phyloP scores from a whole-genome alignment of 1,140 invertebrate species.

The Pogonomyrmex californicus region DNA sequence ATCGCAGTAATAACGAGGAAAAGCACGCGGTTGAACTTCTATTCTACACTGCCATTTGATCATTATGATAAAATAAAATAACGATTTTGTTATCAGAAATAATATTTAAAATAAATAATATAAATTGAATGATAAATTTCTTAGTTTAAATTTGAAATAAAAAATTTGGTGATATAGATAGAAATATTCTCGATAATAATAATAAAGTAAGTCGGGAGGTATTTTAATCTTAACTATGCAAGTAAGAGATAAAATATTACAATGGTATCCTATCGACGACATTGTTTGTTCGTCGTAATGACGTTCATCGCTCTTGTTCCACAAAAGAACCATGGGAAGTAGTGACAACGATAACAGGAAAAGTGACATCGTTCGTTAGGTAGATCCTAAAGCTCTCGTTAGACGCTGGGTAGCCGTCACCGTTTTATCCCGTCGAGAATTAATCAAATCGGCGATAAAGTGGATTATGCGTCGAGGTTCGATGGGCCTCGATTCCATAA shows the following conservation, averaged over 20 bases:
- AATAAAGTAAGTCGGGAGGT: neutral
- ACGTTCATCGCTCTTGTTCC: slow-evolving; percentile 27
- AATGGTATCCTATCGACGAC: slow-evolving; percentile 18
- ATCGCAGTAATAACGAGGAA: slow-evolving; percentile 44
- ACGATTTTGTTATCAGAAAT: neutral
- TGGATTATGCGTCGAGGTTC: slow-evolving; percentile 70
- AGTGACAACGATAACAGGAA: slow-evolving; percentile 61
- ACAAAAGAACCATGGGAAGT: slow-evolving; percentile 39
- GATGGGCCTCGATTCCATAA: slow-evolving; percentile 69
- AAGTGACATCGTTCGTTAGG: slow-evolving; percentile 61
- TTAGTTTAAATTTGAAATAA: neutral
- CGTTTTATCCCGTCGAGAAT: slow-evolving; percentile 68
- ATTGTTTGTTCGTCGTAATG: slow-evolving; percentile 46
- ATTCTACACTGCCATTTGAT: neutral
- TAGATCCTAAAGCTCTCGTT: slow-evolving; percentile 65
- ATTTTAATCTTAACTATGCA: neutral
- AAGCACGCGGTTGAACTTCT: neutral
- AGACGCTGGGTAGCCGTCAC: slow-evolving; percentile 62
- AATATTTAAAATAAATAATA: neutral
- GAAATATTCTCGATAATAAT: neutral
- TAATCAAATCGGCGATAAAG: slow-evolving; percentile 72
- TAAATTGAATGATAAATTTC: neutral
- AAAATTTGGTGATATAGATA: neutral
- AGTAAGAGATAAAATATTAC: neutral
- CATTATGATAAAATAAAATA: neutral